Percentiles rank a stretch among this genome's conserved stretches.
Evolutionary conservation across 2,797 vertebrate species (phyloP).

Genomic region (Lates japonicus): DNA sequence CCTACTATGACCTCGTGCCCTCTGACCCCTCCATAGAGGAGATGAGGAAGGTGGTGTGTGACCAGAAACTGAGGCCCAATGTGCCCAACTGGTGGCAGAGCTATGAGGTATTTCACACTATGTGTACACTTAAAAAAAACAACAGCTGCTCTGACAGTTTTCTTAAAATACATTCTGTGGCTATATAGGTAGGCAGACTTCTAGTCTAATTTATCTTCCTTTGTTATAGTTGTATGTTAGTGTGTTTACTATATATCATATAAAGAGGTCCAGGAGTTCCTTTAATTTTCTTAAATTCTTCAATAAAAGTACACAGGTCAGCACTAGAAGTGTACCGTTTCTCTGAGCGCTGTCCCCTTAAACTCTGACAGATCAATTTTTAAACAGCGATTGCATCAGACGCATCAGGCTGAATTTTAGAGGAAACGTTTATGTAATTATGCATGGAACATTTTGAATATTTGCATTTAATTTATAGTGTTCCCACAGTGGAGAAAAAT

Average conservation of each 20-base stretch:
- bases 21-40: constrained; percentile 99
- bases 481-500: too few species aligned
- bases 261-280: neutral
- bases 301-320: neutral
- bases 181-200: neutral
- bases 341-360: too few species aligned
- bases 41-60: constrained; percentile 99
- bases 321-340: neutral
- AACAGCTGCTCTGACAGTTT: constrained; percentile 2
- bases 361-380: neutral
- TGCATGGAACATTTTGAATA: too few species aligned
- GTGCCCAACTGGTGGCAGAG: constrained; percentile 99
- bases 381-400: too few species aligned
- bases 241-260: neutral
- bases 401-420: too few species aligned
- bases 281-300: neutral
- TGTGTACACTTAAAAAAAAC: neutral
- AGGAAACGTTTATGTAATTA: too few species aligned
- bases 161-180: constrained; percentile 39
- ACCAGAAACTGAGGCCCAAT: constrained; percentile 96
- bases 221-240: neutral
- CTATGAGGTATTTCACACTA: constrained; percentile 90
- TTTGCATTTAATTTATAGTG: too few species aligned
- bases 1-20: constrained; percentile 97
- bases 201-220: neutral